These are phyloP conservation scores for Thunnus thynnus DNA, from an alignment of 2,113 vertebrate genomes.

Conservation along the genomic window DNA sequence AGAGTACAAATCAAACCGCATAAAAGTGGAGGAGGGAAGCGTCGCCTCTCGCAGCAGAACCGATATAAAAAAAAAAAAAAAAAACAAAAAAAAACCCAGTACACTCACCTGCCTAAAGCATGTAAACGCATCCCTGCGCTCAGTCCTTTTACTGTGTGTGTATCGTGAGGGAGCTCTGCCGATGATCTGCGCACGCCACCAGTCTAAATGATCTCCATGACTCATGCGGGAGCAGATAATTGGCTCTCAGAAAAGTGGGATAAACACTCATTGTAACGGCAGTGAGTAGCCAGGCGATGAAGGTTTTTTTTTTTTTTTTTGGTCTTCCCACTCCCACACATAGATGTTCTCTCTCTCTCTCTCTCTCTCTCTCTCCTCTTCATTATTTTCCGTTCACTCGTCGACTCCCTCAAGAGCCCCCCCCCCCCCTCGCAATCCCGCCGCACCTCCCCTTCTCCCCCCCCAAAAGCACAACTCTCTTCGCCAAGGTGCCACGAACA, in stretches of 20 bases:
- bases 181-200: conserved; percentile 58
- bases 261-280: conserved; percentile 76
- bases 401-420: not conserved
- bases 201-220: conserved; percentile 79
- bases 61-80: not conserved
- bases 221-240: conserved; percentile 74
- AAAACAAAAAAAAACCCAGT: not conserved
- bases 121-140: conserved; percentile 17
- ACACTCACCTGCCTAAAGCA: conserved; percentile 58
- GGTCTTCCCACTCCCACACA: conserved; percentile 19
- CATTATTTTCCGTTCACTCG: conserved; percentile 2
- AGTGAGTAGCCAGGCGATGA: conserved; percentile 11
- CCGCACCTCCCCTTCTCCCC: conserved; percentile 14
- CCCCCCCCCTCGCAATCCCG: not conserved
- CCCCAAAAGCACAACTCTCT: conserved; percentile 32
- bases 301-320: not conserved
- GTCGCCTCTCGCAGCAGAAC: not conserved
- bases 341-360: conserved; percentile 41
- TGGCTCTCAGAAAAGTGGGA: conserved; percentile 79
- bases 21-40: not conserved
- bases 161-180: conserved; percentile 20
- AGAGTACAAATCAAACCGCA: not conserved
- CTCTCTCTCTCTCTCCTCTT: conserved; percentile 9
- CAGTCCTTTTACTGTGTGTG: conserved; percentile 20
- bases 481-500: conserved; percentile 62